phyloP scores from a whole-genome alignment of 2,797 vertebrate species.

The Hephaestus fuliginosus region DNA sequence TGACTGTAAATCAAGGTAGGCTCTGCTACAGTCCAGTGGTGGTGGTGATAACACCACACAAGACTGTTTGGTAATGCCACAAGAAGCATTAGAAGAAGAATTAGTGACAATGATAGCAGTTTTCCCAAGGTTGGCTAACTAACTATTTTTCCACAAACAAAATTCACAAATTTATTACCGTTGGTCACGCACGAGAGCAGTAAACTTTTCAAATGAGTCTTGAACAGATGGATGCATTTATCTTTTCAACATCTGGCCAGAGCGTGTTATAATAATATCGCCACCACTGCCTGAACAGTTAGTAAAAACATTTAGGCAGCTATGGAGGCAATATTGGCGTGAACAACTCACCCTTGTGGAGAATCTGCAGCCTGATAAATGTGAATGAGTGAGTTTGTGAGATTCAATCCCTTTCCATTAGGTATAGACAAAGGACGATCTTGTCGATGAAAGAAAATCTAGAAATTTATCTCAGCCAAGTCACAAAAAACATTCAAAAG shows the following conservation, averaged over 20 bases:
- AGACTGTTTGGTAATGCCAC: background rate
- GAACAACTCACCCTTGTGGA: too few relatives aligned
- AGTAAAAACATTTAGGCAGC: too few relatives aligned
- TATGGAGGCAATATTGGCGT: too few relatives aligned
- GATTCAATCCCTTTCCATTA: too few relatives aligned
- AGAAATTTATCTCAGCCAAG: background rate
- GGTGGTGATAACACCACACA: background rate
- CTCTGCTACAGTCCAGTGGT: background rate
- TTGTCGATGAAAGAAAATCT: background rate
- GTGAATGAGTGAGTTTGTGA: too few relatives aligned
- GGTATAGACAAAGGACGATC: too few relatives aligned
- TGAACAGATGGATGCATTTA: background rate
- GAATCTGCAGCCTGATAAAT: too few relatives aligned
- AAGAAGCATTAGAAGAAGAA: background rate
- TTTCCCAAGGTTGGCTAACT: background rate
- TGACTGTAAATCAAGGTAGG: background rate
- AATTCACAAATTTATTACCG: background rate
- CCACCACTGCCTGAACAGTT: background rate
- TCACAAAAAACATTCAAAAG: background rate
- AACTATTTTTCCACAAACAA: too few relatives aligned
- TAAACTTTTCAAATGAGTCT: background rate
- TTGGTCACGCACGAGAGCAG: background rate
- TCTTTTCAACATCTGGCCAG: background rate
- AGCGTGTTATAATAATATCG: background rate
- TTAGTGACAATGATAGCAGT: background rate